A percentile compares a stretch with the other conserved stretches of the same genome.
Evolutionary conservation across 2,113 vertebrate species (phyloP).

Genomic region (Notothenia rossii): DNA sequence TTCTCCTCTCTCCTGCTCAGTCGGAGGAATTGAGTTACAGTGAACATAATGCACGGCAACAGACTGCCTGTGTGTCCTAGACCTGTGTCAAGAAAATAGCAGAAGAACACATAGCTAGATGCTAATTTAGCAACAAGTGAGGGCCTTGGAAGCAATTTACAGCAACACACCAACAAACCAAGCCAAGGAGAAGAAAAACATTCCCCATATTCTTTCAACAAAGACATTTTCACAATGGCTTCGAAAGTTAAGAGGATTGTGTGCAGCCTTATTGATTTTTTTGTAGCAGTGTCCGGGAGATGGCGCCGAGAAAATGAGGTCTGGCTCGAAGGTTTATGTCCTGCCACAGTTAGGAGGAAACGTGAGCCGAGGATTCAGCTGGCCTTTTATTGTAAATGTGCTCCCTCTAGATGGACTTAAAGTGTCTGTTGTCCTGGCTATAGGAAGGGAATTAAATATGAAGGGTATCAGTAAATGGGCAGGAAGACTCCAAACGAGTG

Average conservation of each 20-base stretch:
- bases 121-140: slow-evolving; percentile 63
- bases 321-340: slow-evolving; percentile 85
- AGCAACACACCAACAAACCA: slow-evolving; percentile 37
- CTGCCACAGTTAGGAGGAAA: slow-evolving; percentile 80
- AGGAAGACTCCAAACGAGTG: slow-evolving; percentile 82
- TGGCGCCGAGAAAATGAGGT: slow-evolving; percentile 86
- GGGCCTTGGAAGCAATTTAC: slow-evolving; percentile 10
- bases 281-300: slow-evolving; percentile 74
- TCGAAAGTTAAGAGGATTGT: slow-evolving; percentile 76
- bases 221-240: slow-evolving; percentile 72
- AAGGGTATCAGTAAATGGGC: slow-evolving; percentile 82
- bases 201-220: slow-evolving; percentile 55
- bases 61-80: slow-evolving; percentile 65
- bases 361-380: slow-evolving; percentile 79
- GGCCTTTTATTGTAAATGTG: slow-evolving; percentile 82
- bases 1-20: slow-evolving; percentile 87
- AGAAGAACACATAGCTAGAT: slow-evolving; percentile 40
- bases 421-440: slow-evolving; percentile 83
- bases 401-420: slow-evolving; percentile 80
- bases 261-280: slow-evolving; percentile 83
- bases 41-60: slow-evolving; percentile 88
- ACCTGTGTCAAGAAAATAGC: slow-evolving; percentile 58
- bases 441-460: slow-evolving; percentile 81
- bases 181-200: slow-evolving; percentile 31
- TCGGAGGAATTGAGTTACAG: slow-evolving; percentile 94